A percentile compares a stretch with the other conserved stretches of the same genome.
phyloP scores from a whole-genome alignment of 2,888 invertebrate genomes.

The Apomyelois bistriatella region DNA sequence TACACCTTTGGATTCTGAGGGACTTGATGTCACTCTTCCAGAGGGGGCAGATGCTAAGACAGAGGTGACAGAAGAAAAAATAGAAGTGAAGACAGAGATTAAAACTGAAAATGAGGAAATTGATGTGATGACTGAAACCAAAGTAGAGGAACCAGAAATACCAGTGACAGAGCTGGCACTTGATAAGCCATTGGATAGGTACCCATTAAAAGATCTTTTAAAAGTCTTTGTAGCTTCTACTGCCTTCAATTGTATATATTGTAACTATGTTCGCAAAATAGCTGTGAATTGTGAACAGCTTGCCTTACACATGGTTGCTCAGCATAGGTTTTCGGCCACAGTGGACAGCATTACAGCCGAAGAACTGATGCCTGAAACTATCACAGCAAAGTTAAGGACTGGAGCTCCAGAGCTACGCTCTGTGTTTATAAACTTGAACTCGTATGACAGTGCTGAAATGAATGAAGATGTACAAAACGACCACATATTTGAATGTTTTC shows the following conservation, averaged over 20 bases:
- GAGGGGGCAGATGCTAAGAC: constrained; percentile 13
- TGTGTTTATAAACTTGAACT: constrained; percentile 86
- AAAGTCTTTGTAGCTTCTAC: constrained; percentile 87
- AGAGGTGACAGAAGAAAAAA: constrained; percentile 27
- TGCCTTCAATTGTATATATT: constrained; percentile 87
- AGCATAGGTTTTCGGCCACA: constrained; percentile 89
- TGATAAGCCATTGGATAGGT: constrained; percentile 87
- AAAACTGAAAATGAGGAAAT: constrained; percentile 60
- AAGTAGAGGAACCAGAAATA: constrained; percentile 76
- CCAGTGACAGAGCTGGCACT: constrained; percentile 85
- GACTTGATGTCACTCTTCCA: neutral
- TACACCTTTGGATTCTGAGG: neutral
- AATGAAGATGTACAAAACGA: constrained; percentile 80
- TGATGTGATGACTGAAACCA: constrained; percentile 44
- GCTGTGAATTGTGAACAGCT: constrained; percentile 91
- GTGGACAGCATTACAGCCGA: constrained; percentile 89
- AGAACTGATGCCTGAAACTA: constrained; percentile 85
- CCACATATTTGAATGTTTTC: constrained; percentile 91
- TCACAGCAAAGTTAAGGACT: constrained; percentile 83
- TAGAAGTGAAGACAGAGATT: constrained; percentile 45
- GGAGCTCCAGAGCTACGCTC: constrained; percentile 81
- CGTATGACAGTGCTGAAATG: constrained; percentile 82
- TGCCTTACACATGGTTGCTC: constrained; percentile 87
- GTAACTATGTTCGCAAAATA: constrained; percentile 91
- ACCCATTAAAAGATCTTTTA: constrained; percentile 84